Base-by-base conservation (phyloP, 2,888 invertebrate species). In the Cenopis cana region DNA sequence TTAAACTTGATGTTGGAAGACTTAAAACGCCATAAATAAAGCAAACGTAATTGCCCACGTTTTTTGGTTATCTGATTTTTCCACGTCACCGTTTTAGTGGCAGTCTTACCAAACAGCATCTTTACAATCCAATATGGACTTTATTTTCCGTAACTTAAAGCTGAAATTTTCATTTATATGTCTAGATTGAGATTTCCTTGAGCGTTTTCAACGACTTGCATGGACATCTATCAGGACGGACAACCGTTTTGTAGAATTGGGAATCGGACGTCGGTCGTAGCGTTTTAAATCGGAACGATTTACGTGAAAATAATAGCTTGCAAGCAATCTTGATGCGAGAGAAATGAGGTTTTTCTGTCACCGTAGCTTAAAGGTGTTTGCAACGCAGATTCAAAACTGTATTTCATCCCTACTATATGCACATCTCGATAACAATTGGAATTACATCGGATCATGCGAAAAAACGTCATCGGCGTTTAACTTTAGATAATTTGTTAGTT, bases 11-110 rank as follows among this genome's bases (percentile, higher is more conserved):
- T 81, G 78, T 80, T 76, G 79, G 78, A 82, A 83, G 79, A 76
- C 75, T 76, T 77, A 76, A 82, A 84, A 85, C 79, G 81, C 82
- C 69, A 81, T 74, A 85, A 90, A 91, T 91, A 92, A 89, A 86
- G 81, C 82, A 77, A 79, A 81, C 85, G 89, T 91, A 92, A 92
- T 93, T 93, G 91, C 87, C 78, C 78, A 80, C 89, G 91, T 90
- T 93, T 93, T 93, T 93, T 92, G 92, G 87, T 84, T 90, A 92
- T 93, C 93, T 84, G 91, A 92, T 90, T 86, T 85, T 86, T 81
- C 81, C 83, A 77, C 81, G 78, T 81, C 80, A 82, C 83, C 74
- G 74, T 76, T 71, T 72, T 67, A 64, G 70, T 73, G 74, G 64
- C 79, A 78, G 81, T 82, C 83, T 86, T 85, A 87, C 86, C 84